Evolutionary conservation across 2,797 vertebrate genomes (phyloP).

Genomic region (Hipposideros larvatus): DNA sequence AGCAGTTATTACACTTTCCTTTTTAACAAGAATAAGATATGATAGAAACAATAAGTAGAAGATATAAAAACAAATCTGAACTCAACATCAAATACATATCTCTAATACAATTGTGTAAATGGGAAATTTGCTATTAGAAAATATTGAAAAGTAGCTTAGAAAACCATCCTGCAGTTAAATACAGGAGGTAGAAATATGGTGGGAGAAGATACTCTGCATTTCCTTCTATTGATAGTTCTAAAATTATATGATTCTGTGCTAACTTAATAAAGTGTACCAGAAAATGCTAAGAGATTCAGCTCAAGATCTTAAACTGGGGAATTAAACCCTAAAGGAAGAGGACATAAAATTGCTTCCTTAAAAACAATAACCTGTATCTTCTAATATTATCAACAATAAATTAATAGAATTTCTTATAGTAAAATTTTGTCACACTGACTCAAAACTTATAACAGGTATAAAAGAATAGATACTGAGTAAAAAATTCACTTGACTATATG

Average conservation of each 20-base stretch:
- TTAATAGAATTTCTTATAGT: neutral
- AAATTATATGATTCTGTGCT: neutral
- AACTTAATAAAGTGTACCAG: neutral
- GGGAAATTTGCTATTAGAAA: neutral
- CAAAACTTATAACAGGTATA: neutral
- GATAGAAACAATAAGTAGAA: neutral
- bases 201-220: neutral
- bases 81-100: neutral
- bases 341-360: neutral
- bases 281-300: neutral
- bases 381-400: neutral
- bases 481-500: neutral
- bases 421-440: neutral
- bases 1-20: neutral
- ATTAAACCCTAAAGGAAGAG: neutral
- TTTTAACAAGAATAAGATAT: neutral
- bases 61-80: neutral
- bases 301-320: neutral
- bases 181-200: fast-evolving
- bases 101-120: neutral
- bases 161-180: neutral
- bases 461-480: neutral
- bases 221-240: neutral
- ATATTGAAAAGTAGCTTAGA: neutral
- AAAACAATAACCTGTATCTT: neutral